Evolutionary conservation across 2,888 invertebrate genomes (phyloP).

Genomic region (Drosophila tripunctata): DNA sequence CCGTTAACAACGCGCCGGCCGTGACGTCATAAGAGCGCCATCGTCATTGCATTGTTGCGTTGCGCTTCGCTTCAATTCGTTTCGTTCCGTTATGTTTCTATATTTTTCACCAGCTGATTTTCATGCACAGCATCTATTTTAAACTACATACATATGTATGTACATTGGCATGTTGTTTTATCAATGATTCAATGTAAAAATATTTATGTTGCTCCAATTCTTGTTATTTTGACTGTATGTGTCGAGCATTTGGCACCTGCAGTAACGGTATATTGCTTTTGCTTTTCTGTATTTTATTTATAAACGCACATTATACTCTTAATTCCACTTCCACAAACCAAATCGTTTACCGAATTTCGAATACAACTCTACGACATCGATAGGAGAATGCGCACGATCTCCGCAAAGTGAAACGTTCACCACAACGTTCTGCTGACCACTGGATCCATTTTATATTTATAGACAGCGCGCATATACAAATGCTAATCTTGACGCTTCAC

Average conservation of each 20-base stretch:
- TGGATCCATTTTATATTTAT: conserved; percentile 65
- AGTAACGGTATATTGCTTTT: conserved; percentile 9
- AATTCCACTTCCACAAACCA: conserved; percentile 56
- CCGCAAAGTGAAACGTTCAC: conserved; percentile 46
- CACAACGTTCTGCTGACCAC: conserved; percentile 59
- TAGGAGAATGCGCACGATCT: conserved; percentile 24
- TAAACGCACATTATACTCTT: conserved; percentile 68
- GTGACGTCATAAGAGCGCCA: conserved; percentile 63
- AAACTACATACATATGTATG: too few species aligned
- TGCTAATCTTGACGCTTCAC: conserved; percentile 68
- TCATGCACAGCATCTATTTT: conserved; percentile 58
- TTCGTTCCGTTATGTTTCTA: conserved; percentile 34
- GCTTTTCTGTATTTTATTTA: conserved; percentile 66
- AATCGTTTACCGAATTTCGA: conserved; percentile 45
- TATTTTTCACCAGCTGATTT: conserved; percentile 65
- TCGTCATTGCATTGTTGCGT: conserved; percentile 51
- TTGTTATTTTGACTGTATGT: conserved; percentile 13
- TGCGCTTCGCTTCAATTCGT: conserved; percentile 36
- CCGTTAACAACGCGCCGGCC: conserved; percentile 46
- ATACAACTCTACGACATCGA: conserved; percentile 42
- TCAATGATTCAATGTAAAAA: conserved; percentile 50
- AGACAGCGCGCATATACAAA: conserved; percentile 50
- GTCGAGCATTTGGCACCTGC: conserved; percentile 45
- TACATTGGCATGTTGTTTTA: conserved; percentile 52
- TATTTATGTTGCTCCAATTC: conserved; percentile 37